Conservation (phyloP, 2,888 invertebrate species). For the Dasysyrphus albostriatus region DNA sequence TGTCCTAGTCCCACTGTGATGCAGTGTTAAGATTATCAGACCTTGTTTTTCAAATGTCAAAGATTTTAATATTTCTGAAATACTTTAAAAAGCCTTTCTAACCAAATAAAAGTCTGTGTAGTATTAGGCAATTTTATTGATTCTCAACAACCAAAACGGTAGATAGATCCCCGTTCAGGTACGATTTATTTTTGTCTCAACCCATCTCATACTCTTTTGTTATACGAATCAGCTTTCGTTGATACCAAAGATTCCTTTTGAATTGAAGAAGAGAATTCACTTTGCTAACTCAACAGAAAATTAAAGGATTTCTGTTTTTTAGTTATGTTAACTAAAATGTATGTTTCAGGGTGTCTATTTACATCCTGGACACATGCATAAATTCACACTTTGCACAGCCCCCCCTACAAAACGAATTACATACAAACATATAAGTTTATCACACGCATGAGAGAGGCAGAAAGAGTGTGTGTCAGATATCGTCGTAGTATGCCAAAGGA, state of each 20-base stretch:
- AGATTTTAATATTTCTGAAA: no score
- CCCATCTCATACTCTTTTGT: background rate
- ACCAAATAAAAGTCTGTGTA: no score
- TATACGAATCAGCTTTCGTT: background rate
- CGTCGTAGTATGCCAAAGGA: slow-evolving; percentile 14
- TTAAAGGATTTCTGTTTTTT: slow-evolving; percentile 24
- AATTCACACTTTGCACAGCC: slow-evolving; percentile 50
- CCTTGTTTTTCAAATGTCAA: no score
- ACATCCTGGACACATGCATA: slow-evolving; percentile 52
- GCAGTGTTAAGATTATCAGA: no score
- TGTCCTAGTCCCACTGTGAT: no score
- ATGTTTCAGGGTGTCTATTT: slow-evolving; percentile 38
- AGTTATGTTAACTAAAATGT: slow-evolving; percentile 18
- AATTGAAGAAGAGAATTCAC: background rate
- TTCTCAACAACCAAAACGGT: no score
- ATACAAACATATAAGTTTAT: background rate
- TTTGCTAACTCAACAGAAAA: slow-evolving; percentile 16
- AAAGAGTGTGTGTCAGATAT: background rate
- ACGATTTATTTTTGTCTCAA: background rate
- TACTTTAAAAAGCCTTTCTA: no score
- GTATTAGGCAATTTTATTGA: no score
- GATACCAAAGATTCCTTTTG: no score
- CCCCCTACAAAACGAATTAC: background rate
- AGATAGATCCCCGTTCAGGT: background rate
- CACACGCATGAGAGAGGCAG: slow-evolving; percentile 15